Conservation (phyloP, 2,113 vertebrate species). For the Barnardius zonarius region DNA sequence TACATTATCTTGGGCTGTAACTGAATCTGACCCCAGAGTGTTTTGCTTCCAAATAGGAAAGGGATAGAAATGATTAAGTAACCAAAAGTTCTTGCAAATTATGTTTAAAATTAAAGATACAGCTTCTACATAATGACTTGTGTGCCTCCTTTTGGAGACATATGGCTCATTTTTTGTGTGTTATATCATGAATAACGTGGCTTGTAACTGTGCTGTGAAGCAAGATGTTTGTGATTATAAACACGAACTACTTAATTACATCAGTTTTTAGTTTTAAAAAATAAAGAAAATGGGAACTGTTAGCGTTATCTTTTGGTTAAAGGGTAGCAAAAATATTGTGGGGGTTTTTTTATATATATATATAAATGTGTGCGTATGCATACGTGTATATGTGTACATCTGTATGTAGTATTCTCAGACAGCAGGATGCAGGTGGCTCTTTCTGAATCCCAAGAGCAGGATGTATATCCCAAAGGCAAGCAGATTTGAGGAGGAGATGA, state of each 20-base stretch:
- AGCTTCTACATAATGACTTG: background rate
- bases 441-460: background rate
- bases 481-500: background rate
- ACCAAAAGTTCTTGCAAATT: background rate
- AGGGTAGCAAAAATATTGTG: background rate
- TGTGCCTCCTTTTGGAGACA: background rate
- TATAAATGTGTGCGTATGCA: too few relatives aligned
- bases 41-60: background rate
- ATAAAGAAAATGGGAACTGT: background rate
- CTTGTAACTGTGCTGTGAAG: background rate
- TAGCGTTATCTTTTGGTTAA: background rate
- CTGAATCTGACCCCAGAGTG: background rate
- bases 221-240: background rate
- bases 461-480: background rate
- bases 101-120: background rate
- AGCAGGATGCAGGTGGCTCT: background rate
- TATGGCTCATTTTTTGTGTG: background rate
- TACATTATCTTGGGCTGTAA: background rate
- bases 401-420: background rate
- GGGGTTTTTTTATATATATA: background rate
- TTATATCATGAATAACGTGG: background rate
- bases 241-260: background rate
- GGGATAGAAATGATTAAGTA: background rate
- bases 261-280: background rate
- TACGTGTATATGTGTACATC: rapidly evolving